Conservation (phyloP, 2,888 invertebrate genomes). For the Resseliella maxima region DNA sequence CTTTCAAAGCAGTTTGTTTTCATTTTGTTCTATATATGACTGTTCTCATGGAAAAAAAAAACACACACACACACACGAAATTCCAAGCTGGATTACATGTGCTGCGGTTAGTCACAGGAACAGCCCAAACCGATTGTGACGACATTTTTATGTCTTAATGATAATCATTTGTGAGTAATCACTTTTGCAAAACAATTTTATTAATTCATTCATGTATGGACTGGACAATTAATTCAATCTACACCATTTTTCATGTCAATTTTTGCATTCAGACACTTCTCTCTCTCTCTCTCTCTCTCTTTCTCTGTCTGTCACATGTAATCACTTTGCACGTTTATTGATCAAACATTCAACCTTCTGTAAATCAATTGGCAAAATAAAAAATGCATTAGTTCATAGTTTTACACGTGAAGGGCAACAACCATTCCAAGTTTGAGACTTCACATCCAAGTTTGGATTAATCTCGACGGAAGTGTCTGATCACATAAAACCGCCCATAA, state of each 20-base stretch:
- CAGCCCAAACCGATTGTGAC: neutral
- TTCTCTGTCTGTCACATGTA: too few species aligned
- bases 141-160: neutral
- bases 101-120: neutral
- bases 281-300: too few species aligned
- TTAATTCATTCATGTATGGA: too few species aligned
- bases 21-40: neutral
- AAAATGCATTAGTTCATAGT: neutral
- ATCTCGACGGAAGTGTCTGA: neutral
- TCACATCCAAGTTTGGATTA: neutral
- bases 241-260: too few species aligned
- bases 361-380: neutral
- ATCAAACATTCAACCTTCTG: slow-evolving; percentile 11
- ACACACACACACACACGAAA: neutral
- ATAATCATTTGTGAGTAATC: neutral
- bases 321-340: neutral
- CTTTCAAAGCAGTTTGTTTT: neutral
- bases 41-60: neutral
- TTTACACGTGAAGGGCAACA: slow-evolving; percentile 41
- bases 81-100: too few species aligned
- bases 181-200: too few species aligned
- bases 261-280: neutral
- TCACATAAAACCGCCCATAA: too few species aligned
- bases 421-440: neutral
- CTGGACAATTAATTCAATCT: neutral